A percentile compares a stretch with the other conserved stretches of the same genome.
Conservation (phyloP, 53 echinoderm and acorn worm genomes). For the Actinopyga echinites region DNA sequence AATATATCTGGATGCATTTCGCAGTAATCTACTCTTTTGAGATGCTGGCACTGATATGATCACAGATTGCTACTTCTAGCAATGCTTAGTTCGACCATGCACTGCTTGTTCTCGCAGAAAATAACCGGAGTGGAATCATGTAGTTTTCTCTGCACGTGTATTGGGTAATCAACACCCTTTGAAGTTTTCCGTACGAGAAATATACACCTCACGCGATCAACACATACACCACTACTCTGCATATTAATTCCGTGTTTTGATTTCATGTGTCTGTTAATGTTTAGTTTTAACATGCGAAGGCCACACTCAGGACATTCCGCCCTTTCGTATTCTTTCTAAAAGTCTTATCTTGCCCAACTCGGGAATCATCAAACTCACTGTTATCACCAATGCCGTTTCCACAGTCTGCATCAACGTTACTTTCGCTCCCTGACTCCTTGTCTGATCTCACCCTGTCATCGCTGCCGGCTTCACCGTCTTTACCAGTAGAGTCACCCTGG, state of each 20-base stretch:
- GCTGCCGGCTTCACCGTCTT: background rate
- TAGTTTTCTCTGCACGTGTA: conserved; percentile 34
- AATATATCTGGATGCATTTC: background rate
- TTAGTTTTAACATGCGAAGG: background rate
- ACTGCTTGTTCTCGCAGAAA: background rate
- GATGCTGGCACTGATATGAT: conserved; percentile 16
- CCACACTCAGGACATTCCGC: conserved; percentile 26
- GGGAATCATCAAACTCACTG: background rate
- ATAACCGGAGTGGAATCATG: background rate
- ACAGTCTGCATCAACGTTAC: background rate
- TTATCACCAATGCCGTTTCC: background rate
- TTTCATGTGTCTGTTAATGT: conserved; percentile 21
- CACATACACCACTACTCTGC: conserved; percentile 16
- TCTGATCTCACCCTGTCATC: too few relatives aligned
- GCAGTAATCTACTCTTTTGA: conserved; percentile 13
- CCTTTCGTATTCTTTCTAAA: background rate
- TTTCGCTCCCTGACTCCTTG: background rate
- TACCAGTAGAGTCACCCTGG: background rate
- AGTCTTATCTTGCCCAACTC: background rate
- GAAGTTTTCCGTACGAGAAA: conserved; percentile 4
- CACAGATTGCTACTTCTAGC: conserved; percentile 15
- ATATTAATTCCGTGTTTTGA: background rate
- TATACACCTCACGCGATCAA: background rate
- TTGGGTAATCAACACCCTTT: conserved; percentile 25
- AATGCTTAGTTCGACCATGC: background rate